Evolutionary conservation across 2,888 invertebrate species (phyloP).

Genomic region (Spicauda simplicius): DNA sequence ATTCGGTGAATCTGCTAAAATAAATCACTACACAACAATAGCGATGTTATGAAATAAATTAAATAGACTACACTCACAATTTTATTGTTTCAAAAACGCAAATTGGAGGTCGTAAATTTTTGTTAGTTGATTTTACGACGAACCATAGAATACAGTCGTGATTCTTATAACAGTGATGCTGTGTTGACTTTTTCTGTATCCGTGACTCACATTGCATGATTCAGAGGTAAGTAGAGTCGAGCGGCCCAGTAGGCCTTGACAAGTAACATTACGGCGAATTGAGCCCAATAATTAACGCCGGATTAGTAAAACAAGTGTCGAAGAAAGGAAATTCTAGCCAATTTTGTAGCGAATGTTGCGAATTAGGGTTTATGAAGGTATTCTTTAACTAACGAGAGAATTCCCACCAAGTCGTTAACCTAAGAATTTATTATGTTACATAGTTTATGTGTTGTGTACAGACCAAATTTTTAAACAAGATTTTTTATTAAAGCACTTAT

Average conservation of each 20-base stretch:
- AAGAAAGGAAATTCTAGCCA: constrained; percentile 30
- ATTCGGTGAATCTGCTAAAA: not conserved
- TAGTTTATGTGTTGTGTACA: not conserved
- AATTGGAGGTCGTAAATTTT: constrained; percentile 29
- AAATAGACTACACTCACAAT: not conserved
- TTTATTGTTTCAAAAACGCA: not conserved
- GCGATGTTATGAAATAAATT: not conserved
- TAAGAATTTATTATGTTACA: constrained; percentile 5
- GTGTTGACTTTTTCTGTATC: constrained; percentile 53
- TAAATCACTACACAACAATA: not conserved
- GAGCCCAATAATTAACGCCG: constrained; percentile 41
- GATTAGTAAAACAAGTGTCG: constrained; percentile 29
- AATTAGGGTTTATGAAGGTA: constrained; percentile 29
- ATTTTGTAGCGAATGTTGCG: constrained; percentile 11
- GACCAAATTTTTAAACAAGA: not conserved
- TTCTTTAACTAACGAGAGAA: constrained; percentile 14
- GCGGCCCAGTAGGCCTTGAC: constrained; percentile 56
- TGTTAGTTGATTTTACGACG: constrained; percentile 46
- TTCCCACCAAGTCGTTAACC: constrained; percentile 11
- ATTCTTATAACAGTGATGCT: constrained; percentile 46
- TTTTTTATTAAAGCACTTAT: no score
- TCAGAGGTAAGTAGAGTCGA: constrained; percentile 43
- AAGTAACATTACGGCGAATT: constrained; percentile 48
- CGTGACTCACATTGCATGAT: constrained; percentile 56
- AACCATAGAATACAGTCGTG: constrained; percentile 42